Evolutionary conservation across 2,888 invertebrate genomes (phyloP).

Genomic region (Dynastes grantii): DNA sequence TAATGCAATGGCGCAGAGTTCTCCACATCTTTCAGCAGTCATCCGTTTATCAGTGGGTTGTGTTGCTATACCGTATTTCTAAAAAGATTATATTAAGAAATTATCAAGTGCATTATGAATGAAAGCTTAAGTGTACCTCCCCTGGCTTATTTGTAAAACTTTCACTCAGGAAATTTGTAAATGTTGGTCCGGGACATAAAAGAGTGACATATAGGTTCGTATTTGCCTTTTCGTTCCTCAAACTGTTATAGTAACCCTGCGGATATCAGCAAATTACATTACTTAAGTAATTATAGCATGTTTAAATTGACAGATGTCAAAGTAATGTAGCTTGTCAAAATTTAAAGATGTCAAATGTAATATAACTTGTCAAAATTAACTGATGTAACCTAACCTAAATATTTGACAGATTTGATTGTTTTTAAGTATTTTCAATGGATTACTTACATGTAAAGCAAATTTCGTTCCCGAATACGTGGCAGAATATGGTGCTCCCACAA

Average conservation of each 20-base stretch:
- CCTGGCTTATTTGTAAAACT: conserved; percentile 79
- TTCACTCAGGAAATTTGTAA: conserved; percentile 79
- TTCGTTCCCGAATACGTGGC: conserved; percentile 83
- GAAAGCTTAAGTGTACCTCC: conserved; percentile 69
- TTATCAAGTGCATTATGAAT: not conserved
- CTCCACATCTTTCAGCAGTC: conserved; percentile 74
- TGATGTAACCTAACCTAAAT: no score
- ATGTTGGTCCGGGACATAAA: conserved; percentile 85
- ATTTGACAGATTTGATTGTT: no score
- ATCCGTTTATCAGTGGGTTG: conserved; percentile 72
- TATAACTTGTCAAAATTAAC: not conserved
- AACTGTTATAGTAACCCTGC: conserved; percentile 82
- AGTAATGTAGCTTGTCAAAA: not conserved
- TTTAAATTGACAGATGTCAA: conserved; percentile 12
- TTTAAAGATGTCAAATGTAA: not conserved
- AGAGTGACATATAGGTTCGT: conserved; percentile 77
- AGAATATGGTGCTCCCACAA: conserved; percentile 79
- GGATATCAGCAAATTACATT: conserved; percentile 47
- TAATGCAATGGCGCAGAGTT: conserved; percentile 75
- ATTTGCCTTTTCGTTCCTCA: conserved; percentile 75
- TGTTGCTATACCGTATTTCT: conserved; percentile 68
- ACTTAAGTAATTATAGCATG: not conserved
- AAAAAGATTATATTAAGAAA: conserved; percentile 32
- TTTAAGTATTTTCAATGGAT: no score
- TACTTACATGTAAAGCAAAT: conserved; percentile 82